Evolutionary conservation across 1,140 invertebrate genomes (phyloP).

Genomic region (Drosophila albomicans): DNA sequence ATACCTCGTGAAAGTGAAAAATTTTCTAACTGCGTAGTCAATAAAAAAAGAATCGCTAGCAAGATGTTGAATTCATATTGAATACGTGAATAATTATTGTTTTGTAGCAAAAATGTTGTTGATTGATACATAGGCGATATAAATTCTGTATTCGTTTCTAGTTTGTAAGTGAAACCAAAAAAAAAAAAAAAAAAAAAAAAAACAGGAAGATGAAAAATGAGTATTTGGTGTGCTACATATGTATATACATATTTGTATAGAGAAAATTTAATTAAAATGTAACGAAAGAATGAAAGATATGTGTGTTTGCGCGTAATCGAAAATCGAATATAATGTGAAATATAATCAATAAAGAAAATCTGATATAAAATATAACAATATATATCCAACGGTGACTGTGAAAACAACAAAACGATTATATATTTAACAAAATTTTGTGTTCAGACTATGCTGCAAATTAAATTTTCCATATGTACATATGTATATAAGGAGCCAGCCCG

Average conservation of each 20-base stretch:
- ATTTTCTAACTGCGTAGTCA: conserved; percentile 62
- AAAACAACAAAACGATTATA: too few species aligned
- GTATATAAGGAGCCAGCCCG: conserved; percentile 4
- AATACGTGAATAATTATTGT: not conserved
- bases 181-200: conserved; percentile 19
- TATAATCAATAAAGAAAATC: not conserved
- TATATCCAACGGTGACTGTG: too few species aligned
- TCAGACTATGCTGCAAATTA: not conserved
- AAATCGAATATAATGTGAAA: conserved; percentile 5
- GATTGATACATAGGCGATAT: not conserved
- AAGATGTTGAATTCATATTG: conserved; percentile 4
- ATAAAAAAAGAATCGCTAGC: conserved; percentile 45
- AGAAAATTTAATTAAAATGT: conserved; percentile 68
- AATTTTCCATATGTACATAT: not conserved
- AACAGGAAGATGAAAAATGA: not conserved
- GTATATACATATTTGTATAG: conserved; percentile 32
- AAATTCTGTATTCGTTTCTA: conserved; percentile 59
- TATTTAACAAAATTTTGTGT: not conserved
- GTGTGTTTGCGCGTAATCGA: conserved; percentile 15
- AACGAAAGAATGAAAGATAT: conserved; percentile 9
- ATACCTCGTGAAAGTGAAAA: conserved; percentile 73
- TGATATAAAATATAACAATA: not conserved
- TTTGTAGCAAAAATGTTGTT: not conserved
- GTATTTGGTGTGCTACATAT: conserved; percentile 47
- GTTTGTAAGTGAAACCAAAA: conserved; percentile 24